Percentiles rank a stretch among this genome's conserved stretches.
phyloP scores from a whole-genome alignment of 2,797 vertebrate genomes.

The Stomatorhinus walkeri region DNA sequence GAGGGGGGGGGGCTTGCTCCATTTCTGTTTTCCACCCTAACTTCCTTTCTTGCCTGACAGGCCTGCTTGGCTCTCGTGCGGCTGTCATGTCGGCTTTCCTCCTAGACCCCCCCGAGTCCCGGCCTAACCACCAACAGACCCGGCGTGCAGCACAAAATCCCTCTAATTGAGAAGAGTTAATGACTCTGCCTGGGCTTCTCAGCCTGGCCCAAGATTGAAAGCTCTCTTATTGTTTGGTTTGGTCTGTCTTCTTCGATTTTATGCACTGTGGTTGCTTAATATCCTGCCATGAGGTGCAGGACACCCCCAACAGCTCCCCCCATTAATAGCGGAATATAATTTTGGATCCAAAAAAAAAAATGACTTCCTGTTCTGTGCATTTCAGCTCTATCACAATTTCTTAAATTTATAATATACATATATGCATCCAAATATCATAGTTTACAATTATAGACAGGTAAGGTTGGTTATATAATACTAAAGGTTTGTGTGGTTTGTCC shows the following conservation, averaged over 20 bases:
- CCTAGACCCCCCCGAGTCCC: background rate
- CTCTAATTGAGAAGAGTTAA: conserved; percentile 62
- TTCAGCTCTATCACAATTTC: background rate
- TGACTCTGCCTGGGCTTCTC: conserved; percentile 58
- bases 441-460: background rate
- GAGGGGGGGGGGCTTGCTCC: conserved; percentile 21
- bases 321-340: background rate
- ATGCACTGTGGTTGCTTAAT: conserved; percentile 21
- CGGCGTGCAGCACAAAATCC: conserved; percentile 46
- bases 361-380: background rate
- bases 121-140: conserved; percentile 24
- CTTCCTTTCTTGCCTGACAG: conserved; percentile 39
- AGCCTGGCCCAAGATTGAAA: conserved; percentile 32
- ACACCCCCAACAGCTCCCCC: conserved; percentile 14
- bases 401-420: background rate
- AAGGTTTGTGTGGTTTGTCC: background rate
- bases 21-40: conserved; percentile 25
- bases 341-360: background rate
- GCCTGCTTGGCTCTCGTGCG: conserved; percentile 33
- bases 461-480: background rate
- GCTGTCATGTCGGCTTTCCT: conserved; percentile 38
- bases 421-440: background rate
- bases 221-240: conserved; percentile 22
- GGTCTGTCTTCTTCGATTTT: conserved; percentile 18
- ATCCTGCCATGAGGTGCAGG: background rate